phyloP scores from a whole-genome alignment of 2,797 vertebrate genomes.

The Sebastes jordani region DNA sequence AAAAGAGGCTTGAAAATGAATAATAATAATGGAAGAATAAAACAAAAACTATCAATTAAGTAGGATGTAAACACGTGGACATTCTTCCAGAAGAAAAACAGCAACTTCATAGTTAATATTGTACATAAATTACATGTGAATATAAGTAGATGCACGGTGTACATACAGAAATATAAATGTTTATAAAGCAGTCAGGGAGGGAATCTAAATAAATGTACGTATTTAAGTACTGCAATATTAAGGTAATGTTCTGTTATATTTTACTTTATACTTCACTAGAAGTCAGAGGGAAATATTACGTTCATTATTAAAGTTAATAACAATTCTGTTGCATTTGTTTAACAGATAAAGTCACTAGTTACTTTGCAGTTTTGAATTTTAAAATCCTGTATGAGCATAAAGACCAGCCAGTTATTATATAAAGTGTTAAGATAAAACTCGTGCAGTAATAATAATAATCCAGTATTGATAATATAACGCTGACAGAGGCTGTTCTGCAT shows the following conservation, averaged over 20 bases:
- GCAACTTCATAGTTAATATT: not conserved
- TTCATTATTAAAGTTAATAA: not conserved
- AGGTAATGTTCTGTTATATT: not conserved
- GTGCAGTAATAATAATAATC: not conserved
- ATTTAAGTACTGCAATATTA: not conserved
- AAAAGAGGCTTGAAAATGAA: not conserved
- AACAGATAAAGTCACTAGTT: not conserved
- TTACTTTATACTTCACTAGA: not conserved
- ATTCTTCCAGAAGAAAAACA: not conserved
- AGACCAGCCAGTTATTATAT: not conserved
- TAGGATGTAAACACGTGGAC: not conserved
- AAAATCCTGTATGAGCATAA: not conserved
- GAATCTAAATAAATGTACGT: not conserved
- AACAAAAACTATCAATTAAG: not conserved
- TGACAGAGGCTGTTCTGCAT: not conserved
- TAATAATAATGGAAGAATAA: not conserved
- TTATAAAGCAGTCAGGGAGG: not conserved
- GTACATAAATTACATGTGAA: not conserved
- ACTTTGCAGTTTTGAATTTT: no score
- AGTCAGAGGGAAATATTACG: not conserved
- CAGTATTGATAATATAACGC: not conserved
- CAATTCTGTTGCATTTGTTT: not conserved
- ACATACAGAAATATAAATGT: not conserved
- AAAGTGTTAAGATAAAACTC: not conserved
- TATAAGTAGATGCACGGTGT: not conserved